A percentile compares a stretch with the other conserved stretches of the same genome.
Conservation (phyloP, 2,797 vertebrate species). For the Sebastolobus alascanus region DNA sequence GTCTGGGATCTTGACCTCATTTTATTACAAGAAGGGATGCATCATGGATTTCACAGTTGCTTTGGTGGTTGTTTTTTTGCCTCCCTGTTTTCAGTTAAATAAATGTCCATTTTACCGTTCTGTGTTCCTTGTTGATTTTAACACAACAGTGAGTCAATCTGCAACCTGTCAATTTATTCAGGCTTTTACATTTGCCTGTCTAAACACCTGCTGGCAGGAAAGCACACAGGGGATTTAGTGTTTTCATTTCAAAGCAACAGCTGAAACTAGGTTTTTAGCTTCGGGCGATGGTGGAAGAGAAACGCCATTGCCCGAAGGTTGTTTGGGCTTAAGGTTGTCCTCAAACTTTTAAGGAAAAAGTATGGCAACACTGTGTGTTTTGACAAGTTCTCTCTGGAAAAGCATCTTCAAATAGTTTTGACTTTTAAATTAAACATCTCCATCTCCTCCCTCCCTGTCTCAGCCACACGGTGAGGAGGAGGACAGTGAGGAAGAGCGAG, state of each 20-base stretch:
- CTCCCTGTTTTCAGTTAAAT: neutral
- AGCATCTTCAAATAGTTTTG: neutral
- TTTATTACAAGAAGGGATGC: neutral
- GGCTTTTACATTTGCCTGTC: constrained; percentile 2
- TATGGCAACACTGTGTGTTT: neutral
- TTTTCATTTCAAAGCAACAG: neutral
- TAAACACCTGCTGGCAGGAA: neutral
- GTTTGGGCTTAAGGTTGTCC: neutral
- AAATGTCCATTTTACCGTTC: neutral
- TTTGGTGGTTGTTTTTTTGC: neutral
- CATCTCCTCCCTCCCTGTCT: constrained; percentile 15
- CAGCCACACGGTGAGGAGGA: constrained; percentile 96
- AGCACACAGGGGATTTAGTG: neutral
- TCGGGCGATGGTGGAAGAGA: neutral
- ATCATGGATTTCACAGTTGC: neutral
- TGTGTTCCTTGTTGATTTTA: neutral
- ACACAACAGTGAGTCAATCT: neutral
- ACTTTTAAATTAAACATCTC: neutral
- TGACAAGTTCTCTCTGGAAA: neutral
- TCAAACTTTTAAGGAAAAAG: neutral
- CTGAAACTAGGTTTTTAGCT: neutral
- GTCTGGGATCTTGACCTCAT: neutral
- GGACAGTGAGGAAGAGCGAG: constrained; percentile 93
- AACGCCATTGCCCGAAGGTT: neutral
- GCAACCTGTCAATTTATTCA: neutral